phyloP scores from a whole-genome alignment of 2,113 vertebrate genomes.

The Xenopus laevis region DNA sequence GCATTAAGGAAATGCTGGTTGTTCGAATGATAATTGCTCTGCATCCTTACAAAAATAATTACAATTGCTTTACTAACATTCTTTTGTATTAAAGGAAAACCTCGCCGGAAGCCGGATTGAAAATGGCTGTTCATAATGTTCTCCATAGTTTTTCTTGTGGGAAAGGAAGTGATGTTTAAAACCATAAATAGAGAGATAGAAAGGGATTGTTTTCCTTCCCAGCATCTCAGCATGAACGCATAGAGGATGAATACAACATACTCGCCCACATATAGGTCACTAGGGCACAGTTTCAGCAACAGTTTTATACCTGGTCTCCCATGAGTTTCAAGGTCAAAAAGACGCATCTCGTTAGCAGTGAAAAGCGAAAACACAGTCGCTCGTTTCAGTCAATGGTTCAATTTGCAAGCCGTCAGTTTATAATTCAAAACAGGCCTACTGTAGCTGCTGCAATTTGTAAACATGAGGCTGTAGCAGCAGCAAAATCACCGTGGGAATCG shows the following conservation, averaged over 20 bases:
- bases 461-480: constrained; percentile 14
- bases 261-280: constrained; percentile 37
- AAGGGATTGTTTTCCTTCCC: constrained; percentile 30
- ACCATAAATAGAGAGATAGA: constrained; percentile 1
- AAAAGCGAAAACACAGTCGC: neutral
- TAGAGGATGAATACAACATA: constrained; percentile 26
- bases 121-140: constrained; percentile 16
- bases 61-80: constrained; percentile 15
- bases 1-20: too few relatives aligned
- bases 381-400: neutral
- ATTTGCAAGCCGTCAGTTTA: neutral
- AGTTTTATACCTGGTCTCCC: constrained; percentile 28
- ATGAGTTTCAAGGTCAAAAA: constrained; percentile 29
- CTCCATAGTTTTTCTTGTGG: constrained; percentile 23
- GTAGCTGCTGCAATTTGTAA: constrained; percentile 4
- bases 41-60: neutral
- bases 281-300: neutral
- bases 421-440: constrained; percentile 24
- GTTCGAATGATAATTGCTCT: too few relatives aligned
- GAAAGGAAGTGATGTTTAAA: constrained; percentile 39
- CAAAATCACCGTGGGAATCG: constrained; percentile 13
- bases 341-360: neutral
- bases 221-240: constrained; percentile 22
- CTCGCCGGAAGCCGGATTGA: neutral
- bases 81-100: neutral